Base-by-base conservation (phyloP, 2,888 invertebrate species). In the Pammene aurita region DNA sequence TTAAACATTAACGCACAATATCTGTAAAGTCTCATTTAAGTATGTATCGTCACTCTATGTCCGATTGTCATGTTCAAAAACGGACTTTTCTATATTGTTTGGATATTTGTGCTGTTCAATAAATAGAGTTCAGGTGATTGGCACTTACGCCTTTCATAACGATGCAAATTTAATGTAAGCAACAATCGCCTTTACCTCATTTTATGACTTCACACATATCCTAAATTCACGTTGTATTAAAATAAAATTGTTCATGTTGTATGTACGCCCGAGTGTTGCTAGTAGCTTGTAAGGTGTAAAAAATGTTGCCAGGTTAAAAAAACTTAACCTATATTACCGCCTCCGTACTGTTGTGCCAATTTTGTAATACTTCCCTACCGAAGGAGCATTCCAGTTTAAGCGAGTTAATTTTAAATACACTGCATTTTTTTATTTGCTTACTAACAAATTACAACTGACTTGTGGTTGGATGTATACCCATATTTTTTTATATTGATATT, bases 171-270 rank as follows among this genome's bases (percentile, higher is more conserved):
- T 46, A 46, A 46, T n/a, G 14, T 46, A 46, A 46, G 44, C n/a
- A n/a, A 13, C 44, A 46, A n/a, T n/a, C 2, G 46, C n/a, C 44
- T 2, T 38, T 9, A 38, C 7, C 44, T 7, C 14, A 46, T 48
- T 48, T 48, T 48, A 26, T 50, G 26, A 18, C n/a, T n/a, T n/a
- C n/a, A n/a, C 13, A 16, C 14, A 52, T 52, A 58, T 64, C 52
- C 6, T 16, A 58, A 64, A 54, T 14, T 52, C 64, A 54, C 62
- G 52, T 52, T 57, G 4, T 26, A 63, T 60, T 41, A 65, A 34
- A 50, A 70, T 65, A 80, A 74, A 81, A 83, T 80, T 82, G 84
- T 86, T 80, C 82, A 80, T 86, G 83, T 85, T 82, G 82, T 87
- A 80, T 77, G 82, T 81, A 80, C 75, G 80, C 81, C 80, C 76